Conservation (phyloP, 2,113 vertebrate species). For the Callocephalon fimbriatum region DNA sequence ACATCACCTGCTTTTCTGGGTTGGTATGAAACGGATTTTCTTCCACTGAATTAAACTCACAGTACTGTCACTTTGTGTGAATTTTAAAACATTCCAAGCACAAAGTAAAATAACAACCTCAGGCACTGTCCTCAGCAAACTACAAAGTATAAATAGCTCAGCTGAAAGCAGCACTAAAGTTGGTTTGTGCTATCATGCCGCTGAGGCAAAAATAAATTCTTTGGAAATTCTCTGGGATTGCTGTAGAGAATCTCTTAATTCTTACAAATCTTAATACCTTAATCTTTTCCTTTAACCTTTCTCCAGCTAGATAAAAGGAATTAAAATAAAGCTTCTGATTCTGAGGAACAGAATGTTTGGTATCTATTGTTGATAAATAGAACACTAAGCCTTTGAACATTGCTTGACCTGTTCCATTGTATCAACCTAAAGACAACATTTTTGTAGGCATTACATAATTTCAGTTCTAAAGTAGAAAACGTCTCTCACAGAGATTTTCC, state of each 20-base stretch:
- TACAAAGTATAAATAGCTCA: slow-evolving; percentile 50
- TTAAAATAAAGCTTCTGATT: slow-evolving; percentile 54
- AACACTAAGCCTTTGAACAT: slow-evolving; percentile 14
- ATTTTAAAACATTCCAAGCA: background rate
- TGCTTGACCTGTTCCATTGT: background rate
- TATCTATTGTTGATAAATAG: slow-evolving; percentile 8
- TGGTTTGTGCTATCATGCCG: background rate
- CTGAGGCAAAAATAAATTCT: slow-evolving; percentile 51
- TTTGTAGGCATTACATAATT: background rate
- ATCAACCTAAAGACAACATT: background rate
- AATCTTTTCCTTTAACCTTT: slow-evolving; percentile 60
- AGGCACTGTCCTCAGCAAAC: slow-evolving; percentile 9
- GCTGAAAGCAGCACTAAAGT: slow-evolving; percentile 39
- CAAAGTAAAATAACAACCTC: slow-evolving; percentile 11
- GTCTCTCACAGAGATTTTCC: background rate
- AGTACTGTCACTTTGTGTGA: background rate
- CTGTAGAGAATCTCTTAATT: slow-evolving; percentile 26
- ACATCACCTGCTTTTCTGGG: background rate
- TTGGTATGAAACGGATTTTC: background rate
- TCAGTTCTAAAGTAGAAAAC: background rate
- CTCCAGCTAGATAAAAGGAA: slow-evolving; percentile 49
- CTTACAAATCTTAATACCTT: slow-evolving; percentile 49
- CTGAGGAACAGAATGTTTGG: slow-evolving; percentile 1
- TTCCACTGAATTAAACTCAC: background rate
- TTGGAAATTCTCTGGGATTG: slow-evolving; percentile 17